Percentiles rank a stretch among this genome's conserved stretches.
Evolutionary conservation across 2,888 invertebrate genomes (phyloP).

Genomic region (Lepidocyrtinus sp.): DNA sequence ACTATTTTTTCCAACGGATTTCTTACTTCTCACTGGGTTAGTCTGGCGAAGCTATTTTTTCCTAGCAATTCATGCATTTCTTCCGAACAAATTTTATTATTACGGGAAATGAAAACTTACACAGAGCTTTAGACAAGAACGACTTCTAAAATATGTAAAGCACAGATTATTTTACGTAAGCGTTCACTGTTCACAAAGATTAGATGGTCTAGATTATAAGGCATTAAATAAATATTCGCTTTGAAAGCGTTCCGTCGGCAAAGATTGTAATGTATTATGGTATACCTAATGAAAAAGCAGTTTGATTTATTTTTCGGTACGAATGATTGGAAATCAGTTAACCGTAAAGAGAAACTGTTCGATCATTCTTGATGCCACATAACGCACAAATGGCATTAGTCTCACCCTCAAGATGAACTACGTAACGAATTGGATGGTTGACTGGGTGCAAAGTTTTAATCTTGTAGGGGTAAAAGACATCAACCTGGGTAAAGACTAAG

Average conservation of each 20-base stretch:
- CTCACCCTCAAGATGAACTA: background rate
- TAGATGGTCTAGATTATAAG: background rate
- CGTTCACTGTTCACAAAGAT: background rate
- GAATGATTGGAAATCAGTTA: conserved; percentile 43
- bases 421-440: background rate
- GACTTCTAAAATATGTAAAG: too few relatives aligned
- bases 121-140: background rate
- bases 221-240: too few relatives aligned
- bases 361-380: background rate
- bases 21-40: conserved; percentile 43
- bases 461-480: background rate
- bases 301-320: conserved; percentile 17
- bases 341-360: conserved; percentile 30
- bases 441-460: background rate
- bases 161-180: too few relatives aligned
- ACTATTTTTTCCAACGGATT: conserved; percentile 2
- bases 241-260: too few relatives aligned
- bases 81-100: conserved; percentile 20
- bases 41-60: conserved; percentile 41
- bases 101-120: conserved; percentile 39
- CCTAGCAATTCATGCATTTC: background rate
- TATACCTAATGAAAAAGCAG: conserved; percentile 4
- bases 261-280: background rate
- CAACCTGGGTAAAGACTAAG: too few relatives aligned
- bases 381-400: background rate